These are phyloP conservation scores for Lanius ludovicianus DNA, from an alignment of 2,113 vertebrate genomes.

Conservation along the genomic window DNA sequence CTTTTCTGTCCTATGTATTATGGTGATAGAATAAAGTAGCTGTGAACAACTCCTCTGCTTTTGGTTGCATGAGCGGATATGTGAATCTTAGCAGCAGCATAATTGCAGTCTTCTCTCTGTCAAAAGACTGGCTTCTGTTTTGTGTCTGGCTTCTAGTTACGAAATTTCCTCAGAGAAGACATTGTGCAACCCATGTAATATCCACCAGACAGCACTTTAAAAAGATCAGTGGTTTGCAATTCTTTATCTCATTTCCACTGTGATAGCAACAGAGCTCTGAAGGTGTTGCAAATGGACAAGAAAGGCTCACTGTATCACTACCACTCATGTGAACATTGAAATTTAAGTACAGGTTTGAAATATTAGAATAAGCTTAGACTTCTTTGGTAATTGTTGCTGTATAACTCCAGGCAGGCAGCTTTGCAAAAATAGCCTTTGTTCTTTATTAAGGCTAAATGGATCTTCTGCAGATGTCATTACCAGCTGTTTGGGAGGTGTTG, in stretches of 20 bases:
- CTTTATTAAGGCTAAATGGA: constrained; percentile 1
- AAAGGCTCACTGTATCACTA: background rate
- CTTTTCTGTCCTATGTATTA: background rate
- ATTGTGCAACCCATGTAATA: background rate
- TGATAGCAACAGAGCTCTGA: background rate
- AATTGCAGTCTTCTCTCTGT: constrained; percentile 28
- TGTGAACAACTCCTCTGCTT: background rate
- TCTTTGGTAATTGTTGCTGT: background rate
- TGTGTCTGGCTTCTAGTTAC: constrained; percentile 30
- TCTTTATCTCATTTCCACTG: background rate
- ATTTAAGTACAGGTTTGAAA: background rate
- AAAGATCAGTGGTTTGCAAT: background rate
- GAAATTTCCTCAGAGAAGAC: constrained; percentile 41
- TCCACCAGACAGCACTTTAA: background rate
- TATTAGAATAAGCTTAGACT: background rate
- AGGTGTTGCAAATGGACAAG: background rate
- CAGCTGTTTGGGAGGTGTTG: constrained; percentile 2
- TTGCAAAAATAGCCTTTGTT: background rate
- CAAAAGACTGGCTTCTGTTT: constrained; percentile 42
- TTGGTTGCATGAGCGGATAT: background rate
- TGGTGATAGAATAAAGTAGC: background rate
- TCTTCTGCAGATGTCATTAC: background rate
- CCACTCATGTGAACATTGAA: background rate
- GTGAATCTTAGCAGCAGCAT: background rate
- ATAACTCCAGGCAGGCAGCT: background rate